phyloP scores from a whole-genome alignment of 2,797 vertebrate species.

The Gambusia yucatana region DNA sequence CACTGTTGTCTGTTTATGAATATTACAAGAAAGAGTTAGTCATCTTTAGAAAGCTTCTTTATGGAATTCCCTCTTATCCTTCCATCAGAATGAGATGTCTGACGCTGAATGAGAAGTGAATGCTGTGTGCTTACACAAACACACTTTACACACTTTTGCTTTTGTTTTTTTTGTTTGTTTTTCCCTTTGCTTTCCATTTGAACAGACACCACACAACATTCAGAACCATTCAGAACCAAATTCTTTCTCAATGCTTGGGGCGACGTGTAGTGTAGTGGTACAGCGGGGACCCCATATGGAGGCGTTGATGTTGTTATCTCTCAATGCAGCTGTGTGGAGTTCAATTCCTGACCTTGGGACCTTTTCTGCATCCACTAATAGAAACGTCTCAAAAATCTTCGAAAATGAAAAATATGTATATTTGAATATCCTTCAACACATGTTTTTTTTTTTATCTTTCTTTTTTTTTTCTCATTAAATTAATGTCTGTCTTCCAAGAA shows the following conservation, averaged over 20 bases:
- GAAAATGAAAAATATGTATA: background rate
- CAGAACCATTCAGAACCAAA: background rate
- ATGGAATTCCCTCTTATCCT: slow-evolving; percentile 3
- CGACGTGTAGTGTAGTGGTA: background rate
- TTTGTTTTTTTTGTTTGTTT: too few species aligned
- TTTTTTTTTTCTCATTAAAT: background rate
- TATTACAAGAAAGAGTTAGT: slow-evolving; percentile 9
- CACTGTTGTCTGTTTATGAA: slow-evolving; percentile 26
- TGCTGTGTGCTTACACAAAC: slow-evolving; percentile 4
- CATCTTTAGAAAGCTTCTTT: slow-evolving; percentile 11
- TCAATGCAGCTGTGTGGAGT: background rate
- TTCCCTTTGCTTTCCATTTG: background rate
- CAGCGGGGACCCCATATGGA: background rate
- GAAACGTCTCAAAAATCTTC: background rate
- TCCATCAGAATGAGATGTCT: slow-evolving; percentile 4
- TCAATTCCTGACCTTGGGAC: background rate
- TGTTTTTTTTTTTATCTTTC: background rate
- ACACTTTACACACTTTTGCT: background rate
- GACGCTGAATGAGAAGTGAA: slow-evolving; percentile 9
- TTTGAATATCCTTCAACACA: background rate
- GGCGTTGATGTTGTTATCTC: too few species aligned
- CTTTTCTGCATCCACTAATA: background rate
- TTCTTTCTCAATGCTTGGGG: background rate
- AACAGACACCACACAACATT: slow-evolving; percentile 2
- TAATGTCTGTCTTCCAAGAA: background rate